Evolutionary conservation across 2,888 invertebrate species (phyloP).

Genomic region (Branchinecta sandiegonensis): DNA sequence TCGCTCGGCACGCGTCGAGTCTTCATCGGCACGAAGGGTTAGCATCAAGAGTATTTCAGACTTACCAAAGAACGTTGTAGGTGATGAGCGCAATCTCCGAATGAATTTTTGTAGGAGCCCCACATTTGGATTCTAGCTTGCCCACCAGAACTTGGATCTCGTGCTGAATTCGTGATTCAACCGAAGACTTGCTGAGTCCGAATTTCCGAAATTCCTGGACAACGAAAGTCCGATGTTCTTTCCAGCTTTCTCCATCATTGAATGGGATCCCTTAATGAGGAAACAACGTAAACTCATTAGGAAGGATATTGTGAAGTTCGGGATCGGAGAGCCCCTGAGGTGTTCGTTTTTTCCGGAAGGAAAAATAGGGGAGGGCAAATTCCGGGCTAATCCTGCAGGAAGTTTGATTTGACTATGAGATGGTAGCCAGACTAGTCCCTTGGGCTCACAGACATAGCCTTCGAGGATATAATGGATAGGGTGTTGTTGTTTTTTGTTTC

Average conservation of each 20-base stretch:
- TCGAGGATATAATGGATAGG: no score
- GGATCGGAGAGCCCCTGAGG: no score
- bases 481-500: no score
- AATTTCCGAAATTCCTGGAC: slow-evolving; percentile 23
- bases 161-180: slow-evolving; percentile 21
- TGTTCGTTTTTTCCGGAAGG: no score
- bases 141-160: slow-evolving; percentile 6
- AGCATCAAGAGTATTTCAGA: neutral
- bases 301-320: no score
- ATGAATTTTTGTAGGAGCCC: slow-evolving; percentile 17
- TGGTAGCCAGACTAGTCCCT: no score
- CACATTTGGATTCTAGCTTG: slow-evolving; percentile 17
- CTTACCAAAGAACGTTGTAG: slow-evolving; percentile 23
- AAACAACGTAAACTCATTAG: neutral
- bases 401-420: no score
- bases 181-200: slow-evolving; percentile 19
- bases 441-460: no score
- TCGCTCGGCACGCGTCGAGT: no score
- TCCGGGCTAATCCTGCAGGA: no score
- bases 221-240: slow-evolving; percentile 21
- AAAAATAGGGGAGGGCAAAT: no score
- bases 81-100: slow-evolving; percentile 21
- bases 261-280: slow-evolving; percentile 21
- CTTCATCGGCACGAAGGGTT: no score
- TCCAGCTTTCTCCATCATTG: slow-evolving; percentile 22